phyloP scores from a whole-genome alignment of 2,888 invertebrate species.

The Oxyscelio sp. region DNA sequence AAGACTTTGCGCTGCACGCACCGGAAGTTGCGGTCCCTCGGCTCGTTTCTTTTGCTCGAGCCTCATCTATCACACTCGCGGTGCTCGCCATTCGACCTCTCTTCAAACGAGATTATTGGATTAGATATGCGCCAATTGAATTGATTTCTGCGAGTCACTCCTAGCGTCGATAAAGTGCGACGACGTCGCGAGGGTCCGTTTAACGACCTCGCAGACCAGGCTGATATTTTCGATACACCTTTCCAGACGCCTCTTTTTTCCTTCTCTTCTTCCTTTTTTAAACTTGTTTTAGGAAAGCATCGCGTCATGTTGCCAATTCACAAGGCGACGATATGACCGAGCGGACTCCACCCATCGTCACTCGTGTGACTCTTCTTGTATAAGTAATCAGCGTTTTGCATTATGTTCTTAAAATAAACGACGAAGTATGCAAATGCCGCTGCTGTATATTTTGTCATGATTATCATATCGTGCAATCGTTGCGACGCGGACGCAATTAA shows the following conservation, averaged over 20 bases:
- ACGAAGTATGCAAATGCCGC: conserved; percentile 58
- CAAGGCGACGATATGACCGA: conserved; percentile 58
- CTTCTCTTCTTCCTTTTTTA: too few relatives aligned
- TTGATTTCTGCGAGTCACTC: conserved; percentile 80
- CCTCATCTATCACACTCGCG: conserved; percentile 80
- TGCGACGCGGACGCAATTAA: conserved; percentile 50
- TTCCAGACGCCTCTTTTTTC: too few relatives aligned
- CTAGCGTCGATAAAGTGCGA: conserved; percentile 51
- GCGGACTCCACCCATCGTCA: conserved; percentile 51
- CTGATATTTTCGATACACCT: conserved; percentile 16
- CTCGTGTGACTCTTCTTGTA: conserved; percentile 55
- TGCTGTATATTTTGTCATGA: conserved; percentile 40
- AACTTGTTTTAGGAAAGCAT: conserved; percentile 46
- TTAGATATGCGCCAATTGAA: conserved; percentile 86
- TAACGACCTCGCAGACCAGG: conserved; percentile 34
- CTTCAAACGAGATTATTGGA: conserved; percentile 84
- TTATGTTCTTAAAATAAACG: conserved; percentile 60
- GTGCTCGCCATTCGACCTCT: too few relatives aligned
- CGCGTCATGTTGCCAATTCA: conserved; percentile 65
- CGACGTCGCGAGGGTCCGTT: conserved; percentile 23
- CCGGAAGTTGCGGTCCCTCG: conserved; percentile 84
- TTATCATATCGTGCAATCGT: conserved; percentile 59
- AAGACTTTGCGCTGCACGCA: conserved; percentile 73
- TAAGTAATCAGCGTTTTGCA: conserved; percentile 50
- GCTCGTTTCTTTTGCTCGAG: conserved; percentile 77